Evolutionary conservation across 2,797 vertebrate species (phyloP).

Genomic region (Odontamblyopus rebecca): DNA sequence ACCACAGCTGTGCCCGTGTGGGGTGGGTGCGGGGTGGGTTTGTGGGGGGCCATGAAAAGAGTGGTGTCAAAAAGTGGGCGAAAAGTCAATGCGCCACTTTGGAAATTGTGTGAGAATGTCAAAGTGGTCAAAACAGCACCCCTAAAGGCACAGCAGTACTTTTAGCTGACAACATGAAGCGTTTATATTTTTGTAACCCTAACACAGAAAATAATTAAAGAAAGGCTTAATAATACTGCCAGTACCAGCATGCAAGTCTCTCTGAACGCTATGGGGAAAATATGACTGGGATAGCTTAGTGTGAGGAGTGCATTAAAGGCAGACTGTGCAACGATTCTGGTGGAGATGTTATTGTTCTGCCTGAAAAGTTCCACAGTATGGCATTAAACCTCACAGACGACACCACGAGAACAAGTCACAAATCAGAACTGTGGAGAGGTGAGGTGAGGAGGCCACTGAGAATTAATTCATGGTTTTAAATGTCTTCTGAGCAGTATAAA

Average conservation of each 20-base stretch:
- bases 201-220: neutral
- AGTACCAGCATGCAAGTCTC: neutral
- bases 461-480: too few species aligned
- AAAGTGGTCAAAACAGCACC: neutral
- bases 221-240: neutral
- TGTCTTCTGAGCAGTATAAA: too few species aligned
- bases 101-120: neutral
- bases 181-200: neutral
- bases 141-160: neutral
- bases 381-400: too few species aligned
- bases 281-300: too few species aligned
- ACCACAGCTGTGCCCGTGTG: constrained; percentile 18
- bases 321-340: too few species aligned
- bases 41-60: constrained; percentile 2
- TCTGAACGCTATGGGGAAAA: neutral
- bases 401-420: too few species aligned
- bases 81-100: neutral
- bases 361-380: too few species aligned
- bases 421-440: too few species aligned
- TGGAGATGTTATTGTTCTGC: too few species aligned
- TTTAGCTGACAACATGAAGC: neutral
- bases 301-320: too few species aligned
- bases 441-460: too few species aligned
- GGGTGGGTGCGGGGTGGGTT: neutral
- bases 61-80: constrained; percentile 1